phyloP scores from a whole-genome alignment of 2,797 vertebrate genomes.

The Acropternis orthonyx region DNA sequence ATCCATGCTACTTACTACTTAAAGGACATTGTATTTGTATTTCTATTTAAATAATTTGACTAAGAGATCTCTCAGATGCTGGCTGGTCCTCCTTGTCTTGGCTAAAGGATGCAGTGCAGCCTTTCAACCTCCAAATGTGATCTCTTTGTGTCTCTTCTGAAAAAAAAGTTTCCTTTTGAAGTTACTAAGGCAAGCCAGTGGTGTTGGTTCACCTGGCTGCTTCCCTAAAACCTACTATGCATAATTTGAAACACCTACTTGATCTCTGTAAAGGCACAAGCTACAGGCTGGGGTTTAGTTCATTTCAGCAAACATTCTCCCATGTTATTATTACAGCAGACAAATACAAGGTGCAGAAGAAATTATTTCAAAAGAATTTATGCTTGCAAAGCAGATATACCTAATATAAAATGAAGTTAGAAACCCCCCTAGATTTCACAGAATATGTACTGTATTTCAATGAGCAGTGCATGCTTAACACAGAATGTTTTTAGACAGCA shows the following conservation, averaged over 20 bases:
- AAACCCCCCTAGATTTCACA: background rate
- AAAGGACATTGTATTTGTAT: conserved; percentile 19
- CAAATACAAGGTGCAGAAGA: background rate
- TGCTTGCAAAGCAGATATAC: background rate
- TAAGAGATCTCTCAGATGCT: background rate
- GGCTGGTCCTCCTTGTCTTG: background rate
- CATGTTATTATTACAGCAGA: background rate
- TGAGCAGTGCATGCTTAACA: background rate
- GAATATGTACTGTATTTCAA: background rate
- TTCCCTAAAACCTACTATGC: background rate
- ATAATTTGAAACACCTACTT: background rate
- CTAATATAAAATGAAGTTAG: background rate
- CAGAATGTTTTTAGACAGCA: background rate
- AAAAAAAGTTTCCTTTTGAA: background rate
- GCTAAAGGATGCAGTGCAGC: background rate
- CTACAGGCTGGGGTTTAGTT: background rate
- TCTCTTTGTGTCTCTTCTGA: background rate
- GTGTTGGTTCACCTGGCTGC: background rate
- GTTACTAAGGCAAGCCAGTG: background rate
- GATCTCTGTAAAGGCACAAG: background rate
- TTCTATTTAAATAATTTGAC: conserved; percentile 35
- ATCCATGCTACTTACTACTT: conserved; percentile 42
- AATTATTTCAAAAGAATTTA: background rate
- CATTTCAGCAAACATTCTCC: conserved; percentile 2
- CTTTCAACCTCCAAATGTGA: background rate